A percentile compares a stretch with the other conserved stretches of the same genome.
Conservation (phyloP, 2,113 vertebrate species). For the Spea multiplicata region DNA sequence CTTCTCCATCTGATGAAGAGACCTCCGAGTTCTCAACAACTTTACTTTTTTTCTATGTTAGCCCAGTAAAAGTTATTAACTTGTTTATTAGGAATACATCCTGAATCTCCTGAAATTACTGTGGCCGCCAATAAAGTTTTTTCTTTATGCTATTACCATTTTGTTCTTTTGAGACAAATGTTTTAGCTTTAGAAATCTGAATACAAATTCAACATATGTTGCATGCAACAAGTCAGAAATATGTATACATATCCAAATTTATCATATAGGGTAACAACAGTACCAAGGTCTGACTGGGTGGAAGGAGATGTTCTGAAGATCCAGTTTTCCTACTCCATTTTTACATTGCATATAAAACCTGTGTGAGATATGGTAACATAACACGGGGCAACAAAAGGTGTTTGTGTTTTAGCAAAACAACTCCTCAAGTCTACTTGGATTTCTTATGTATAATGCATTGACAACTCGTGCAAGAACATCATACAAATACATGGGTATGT, state of each 20-base stretch:
- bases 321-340: background rate
- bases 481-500: no score
- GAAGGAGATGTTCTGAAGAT: conserved; percentile 10
- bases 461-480: background rate
- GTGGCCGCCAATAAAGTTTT: background rate
- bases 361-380: conserved; percentile 20
- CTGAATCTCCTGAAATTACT: no score
- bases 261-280: conserved; percentile 15
- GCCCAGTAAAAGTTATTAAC: no score
- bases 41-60: no score
- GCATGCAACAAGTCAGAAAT: conserved; percentile 39
- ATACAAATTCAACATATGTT: conserved; percentile 3
- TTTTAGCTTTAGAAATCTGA: conserved; percentile 31
- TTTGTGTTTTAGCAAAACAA: conserved; percentile 12
- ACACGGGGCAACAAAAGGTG: background rate
- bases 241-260: conserved; percentile 20
- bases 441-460: conserved; percentile 9
- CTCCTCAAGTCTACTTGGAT: conserved; percentile 20
- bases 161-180: conserved; percentile 1
- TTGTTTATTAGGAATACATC: no score
- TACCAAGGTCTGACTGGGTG: background rate
- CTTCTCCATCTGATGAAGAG: no score
- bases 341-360: conserved; percentile 3
- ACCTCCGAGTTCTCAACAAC: no score
- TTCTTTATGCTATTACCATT: background rate